Conservation (phyloP, 2,888 invertebrate species). For the Eubasilissa splendida region DNA sequence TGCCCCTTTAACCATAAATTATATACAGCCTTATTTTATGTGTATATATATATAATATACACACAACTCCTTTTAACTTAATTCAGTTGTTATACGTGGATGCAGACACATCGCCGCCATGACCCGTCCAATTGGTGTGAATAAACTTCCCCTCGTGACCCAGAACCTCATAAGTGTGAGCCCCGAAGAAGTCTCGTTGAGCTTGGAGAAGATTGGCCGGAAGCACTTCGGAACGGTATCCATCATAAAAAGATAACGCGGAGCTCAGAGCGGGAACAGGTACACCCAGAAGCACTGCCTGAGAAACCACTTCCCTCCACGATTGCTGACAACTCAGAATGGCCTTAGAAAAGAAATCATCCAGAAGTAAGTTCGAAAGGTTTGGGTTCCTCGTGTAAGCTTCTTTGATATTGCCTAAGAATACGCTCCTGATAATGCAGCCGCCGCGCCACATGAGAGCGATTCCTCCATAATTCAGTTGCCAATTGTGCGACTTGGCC, state of each 20-base stretch:
- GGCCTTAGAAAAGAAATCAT: constrained; percentile 92
- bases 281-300: constrained; percentile 84
- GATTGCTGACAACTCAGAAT: constrained; percentile 86
- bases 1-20: constrained; percentile 1
- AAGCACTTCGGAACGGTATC: constrained; percentile 87
- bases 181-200: constrained; percentile 98
- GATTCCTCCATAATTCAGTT: constrained; percentile 96
- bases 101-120: constrained; percentile 96
- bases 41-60: not conserved
- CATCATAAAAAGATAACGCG: constrained; percentile 97
- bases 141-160: constrained; percentile 89
- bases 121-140: constrained; percentile 99
- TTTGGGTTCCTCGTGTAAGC: constrained; percentile 93
- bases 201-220: constrained; percentile 98
- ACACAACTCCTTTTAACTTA: not conserved
- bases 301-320: constrained; percentile 87
- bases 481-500: constrained; percentile 89
- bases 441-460: constrained; percentile 99
- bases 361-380: constrained; percentile 89
- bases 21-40: too few relatives aligned
- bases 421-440: constrained; percentile 94
- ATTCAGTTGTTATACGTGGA: constrained; percentile 78
- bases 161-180: constrained; percentile 96
- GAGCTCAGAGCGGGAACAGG: constrained; percentile 95
- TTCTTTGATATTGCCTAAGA: constrained; percentile 75